Base-by-base conservation (phyloP, 2,888 invertebrate genomes). In the Liodrosophila aerea region DNA sequence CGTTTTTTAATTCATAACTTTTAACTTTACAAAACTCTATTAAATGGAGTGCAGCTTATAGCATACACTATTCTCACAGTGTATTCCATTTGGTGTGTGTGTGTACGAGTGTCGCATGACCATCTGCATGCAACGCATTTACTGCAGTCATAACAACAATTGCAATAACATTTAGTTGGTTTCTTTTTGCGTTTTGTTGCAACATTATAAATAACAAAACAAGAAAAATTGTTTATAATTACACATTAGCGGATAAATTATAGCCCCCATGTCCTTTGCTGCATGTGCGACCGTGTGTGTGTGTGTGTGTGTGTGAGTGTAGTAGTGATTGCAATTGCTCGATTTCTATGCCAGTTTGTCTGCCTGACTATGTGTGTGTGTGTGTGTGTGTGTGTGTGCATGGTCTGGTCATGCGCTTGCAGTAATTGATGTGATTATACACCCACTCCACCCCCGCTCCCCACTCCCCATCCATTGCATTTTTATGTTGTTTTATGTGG, bases 181-280 rank as follows among this genome's bases (percentile, higher is more conserved):
- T 39, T 45, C 53, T 45, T 29, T 39, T n/a, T 40, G 11, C 16
- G 0, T 57, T 47, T 51, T 57, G 43, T 47, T 54, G 49, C 59
- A 51, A 52, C 53, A 74, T 73, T 78, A 76, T 68, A 76, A 76
- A 75, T 71, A 73, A 76, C 76, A 74, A n/a, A 66, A 73, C 67
- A 70, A 54, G 59, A 34, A 65, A 52, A 74, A 74, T 70, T 68
- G 81, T 74, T 81, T 84, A 72, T 84, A 82, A 82, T 82, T 84
- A 76, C 81, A 82, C 72, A 73, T 82, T 78, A 84, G 75, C 67
- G 73, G 65, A 71, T 73, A 81, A 84, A 74, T 71, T 76, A 84
- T 78, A 5, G 22, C 5, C 22, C 3, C 5, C 2, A 22, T 22
- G 22, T 22, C 22, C 22, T 22, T 22, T 22, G 5, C 22, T 65